These are phyloP conservation scores for Melospiza melodia DNA, from an alignment of 2,113 vertebrate species.

Conservation along the genomic window DNA sequence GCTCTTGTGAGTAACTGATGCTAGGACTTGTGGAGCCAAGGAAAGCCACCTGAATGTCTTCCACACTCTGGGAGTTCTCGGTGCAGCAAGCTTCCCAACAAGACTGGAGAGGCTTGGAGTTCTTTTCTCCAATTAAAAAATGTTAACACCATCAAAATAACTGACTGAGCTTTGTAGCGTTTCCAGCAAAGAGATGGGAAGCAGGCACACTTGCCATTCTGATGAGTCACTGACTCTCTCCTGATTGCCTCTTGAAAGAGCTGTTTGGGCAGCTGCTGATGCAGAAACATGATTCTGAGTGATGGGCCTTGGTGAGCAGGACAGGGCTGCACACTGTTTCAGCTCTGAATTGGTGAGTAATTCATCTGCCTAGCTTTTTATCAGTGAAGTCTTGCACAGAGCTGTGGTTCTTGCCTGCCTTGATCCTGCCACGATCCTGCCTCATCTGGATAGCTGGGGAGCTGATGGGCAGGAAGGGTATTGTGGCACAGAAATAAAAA, in stretches of 20 bases:
- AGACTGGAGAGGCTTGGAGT: not conserved
- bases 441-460: not conserved
- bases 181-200: conserved; percentile 8
- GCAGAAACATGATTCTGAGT: not conserved
- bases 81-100: not conserved
- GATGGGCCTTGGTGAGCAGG: not conserved
- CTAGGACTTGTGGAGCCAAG: not conserved
- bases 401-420: not conserved
- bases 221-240: conserved; percentile 43
- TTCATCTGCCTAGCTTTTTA: not conserved
- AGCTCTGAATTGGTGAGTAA: not conserved
- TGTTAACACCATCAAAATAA: not conserved
- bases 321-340: not conserved
- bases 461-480: not conserved
- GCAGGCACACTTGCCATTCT: conserved; percentile 2
- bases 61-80: not conserved
- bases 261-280: conserved; percentile 34
- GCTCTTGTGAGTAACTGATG: not conserved
- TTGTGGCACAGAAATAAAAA: not conserved
- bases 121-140: conserved; percentile 1
- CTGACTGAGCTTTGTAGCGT: not conserved
- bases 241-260: not conserved
- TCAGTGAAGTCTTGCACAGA: not conserved
- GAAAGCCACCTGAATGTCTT: not conserved
- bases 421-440: not conserved